Evolutionary conservation across 1,140 invertebrate species (phyloP), one percentile per base, ranked within the genome.

Genomic region (Mylabris phalerata): DNA sequence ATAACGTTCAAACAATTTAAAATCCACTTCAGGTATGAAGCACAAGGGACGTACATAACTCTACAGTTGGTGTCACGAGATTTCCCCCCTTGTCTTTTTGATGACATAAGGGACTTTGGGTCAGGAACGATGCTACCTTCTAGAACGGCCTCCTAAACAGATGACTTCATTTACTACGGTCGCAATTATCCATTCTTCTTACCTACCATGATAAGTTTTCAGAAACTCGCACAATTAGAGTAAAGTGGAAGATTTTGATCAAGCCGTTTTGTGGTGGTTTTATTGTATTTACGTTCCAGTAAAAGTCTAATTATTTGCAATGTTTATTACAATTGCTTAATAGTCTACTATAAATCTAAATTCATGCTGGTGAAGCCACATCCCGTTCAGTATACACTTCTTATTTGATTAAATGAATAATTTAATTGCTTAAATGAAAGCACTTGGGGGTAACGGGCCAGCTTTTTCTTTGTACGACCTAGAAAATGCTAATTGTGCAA

Each of bases 351-450:
- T 54, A 54, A 54, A 54, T 54, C 51, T 42, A 45, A 45, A 45
- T 54, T 54, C 51, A 44, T 54, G 51, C 51, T 42, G 51, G 51
- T 54, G 51, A 44, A 44, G 40, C 51, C 51, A 54, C 51, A 54
- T 54, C 51, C 51, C 44, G 50, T 26, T 40, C 54, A 38, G 42
- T 42, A 54, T 45, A 54, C 51, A 48, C 38, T 57, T 48, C 55
- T 50, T 50, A 45, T 57, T 57, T 57, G 45, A 57, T 57, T 57
- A 57, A 57, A 57, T 57, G 55, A 57, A 57, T 57, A 57, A 57
- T 57, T 57, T 57, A 57, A 57, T 57, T 57, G 55, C 55, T 49
- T 50, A 57, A 47, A 50, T 41, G 55, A 44, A 46, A 48, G 47
- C 48, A 48, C 55, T 57, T 57, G 50, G 24, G 25, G 55, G 47